Base-by-base conservation (phyloP, 2,113 vertebrate genomes). In the Odobenus rosmarus region DNA sequence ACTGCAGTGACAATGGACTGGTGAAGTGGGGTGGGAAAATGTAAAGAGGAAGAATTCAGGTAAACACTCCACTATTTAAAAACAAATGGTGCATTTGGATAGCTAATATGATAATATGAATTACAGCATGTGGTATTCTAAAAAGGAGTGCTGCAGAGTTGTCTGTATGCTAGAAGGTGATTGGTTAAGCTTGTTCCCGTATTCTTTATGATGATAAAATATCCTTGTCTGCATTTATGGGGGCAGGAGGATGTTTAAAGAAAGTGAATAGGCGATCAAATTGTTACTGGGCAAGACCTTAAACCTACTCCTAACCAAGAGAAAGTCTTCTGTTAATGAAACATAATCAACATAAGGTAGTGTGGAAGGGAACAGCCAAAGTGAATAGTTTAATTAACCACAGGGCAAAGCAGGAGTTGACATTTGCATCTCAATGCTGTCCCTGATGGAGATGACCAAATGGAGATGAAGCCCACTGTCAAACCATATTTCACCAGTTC, bases 91-190 rank as follows among this genome's bases (percentile, higher is more conserved):
- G 96, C 92, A 11, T 96, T 92, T 97, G 95, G 96, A 98, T 93
- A 97, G 97, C 96, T 97, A 97, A 98, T 95, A 83, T 92, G 97
- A 96, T 97, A 87, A 96, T 98, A 90, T 97, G 95, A 97, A 97
- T 97, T 97, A 72, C 93, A 98, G 97, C 95, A 98, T 97, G 96
- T 95, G 97, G 96, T 92, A 97, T 95, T 97, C 96, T 97, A 97
- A 98, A 97, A 97, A 92, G 89, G 88, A 92, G 90, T 84, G 61
- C 93, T 87, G 79, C 86, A 90, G 96, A 98, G 89, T 21, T 90
- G 79, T 62, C 74, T 64, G 93, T 79, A 90, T 97, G 87, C 95
- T 96, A 80, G 90, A 96, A 96, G 89, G 69, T 98, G 96, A 97
- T 85, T 96, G 96, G 93, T 97, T 98, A 97, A 97, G 87, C 93